Conservation (phyloP, 2,113 vertebrate species). For the Oreamnos americanus region DNA sequence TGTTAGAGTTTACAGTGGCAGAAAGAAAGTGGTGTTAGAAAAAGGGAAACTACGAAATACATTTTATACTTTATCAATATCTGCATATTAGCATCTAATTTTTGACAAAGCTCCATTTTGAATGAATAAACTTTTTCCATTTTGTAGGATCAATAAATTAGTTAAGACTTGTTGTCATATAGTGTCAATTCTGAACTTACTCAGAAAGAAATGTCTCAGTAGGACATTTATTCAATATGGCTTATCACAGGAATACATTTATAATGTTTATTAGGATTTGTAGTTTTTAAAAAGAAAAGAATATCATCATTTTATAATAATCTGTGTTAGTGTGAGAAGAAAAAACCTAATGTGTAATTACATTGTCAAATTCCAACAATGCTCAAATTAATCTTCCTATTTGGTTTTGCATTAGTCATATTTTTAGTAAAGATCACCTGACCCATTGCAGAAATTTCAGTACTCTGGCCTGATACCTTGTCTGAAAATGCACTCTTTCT, state of each 20-base stretch:
- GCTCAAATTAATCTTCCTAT: constrained; percentile 52
- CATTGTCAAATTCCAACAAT: constrained; percentile 54
- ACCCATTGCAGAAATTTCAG: not conserved
- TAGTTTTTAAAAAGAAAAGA: constrained; percentile 53
- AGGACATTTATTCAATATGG: not conserved
- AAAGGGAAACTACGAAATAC: not conserved
- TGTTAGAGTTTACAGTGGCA: not conserved
- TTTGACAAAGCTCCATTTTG: not conserved
- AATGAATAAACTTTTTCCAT: not conserved
- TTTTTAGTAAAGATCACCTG: constrained; percentile 45
- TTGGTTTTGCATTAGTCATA: constrained; percentile 46
- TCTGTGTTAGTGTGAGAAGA: not conserved
- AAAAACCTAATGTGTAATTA: constrained; percentile 50
- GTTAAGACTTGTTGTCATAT: not conserved
- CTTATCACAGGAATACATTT: constrained; percentile 10
- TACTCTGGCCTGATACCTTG: not conserved
- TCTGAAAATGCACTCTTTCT: constrained; percentile 6
- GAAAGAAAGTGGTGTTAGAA: not conserved
- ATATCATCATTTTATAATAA: constrained; percentile 38
- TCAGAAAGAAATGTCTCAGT: not conserved
- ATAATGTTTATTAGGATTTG: constrained; percentile 46
- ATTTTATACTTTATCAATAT: not conserved
- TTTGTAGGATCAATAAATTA: not conserved
- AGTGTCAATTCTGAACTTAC: constrained; percentile 27
- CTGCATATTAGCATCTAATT: not conserved